Percentiles rank a stretch among this genome's conserved stretches.
Evolutionary conservation across 2,888 invertebrate genomes (phyloP).

Genomic region (Noctua janthina): DNA sequence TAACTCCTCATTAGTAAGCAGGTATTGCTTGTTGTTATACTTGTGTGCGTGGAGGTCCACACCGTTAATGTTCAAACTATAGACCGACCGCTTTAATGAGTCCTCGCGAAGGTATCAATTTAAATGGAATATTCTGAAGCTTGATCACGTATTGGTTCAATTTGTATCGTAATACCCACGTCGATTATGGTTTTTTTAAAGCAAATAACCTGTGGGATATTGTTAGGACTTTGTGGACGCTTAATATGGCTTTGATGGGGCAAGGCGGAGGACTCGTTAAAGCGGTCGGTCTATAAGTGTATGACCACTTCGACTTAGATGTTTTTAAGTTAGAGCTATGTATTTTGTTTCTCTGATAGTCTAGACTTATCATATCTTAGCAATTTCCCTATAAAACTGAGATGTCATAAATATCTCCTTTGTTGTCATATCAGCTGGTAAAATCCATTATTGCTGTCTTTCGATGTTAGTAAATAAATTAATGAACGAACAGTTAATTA

Average conservation of each 20-base stretch:
- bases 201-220: no score
- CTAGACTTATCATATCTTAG: neutral
- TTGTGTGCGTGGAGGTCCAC: neutral
- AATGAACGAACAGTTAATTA: constrained; percentile 19
- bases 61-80: neutral
- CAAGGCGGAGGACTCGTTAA: no score
- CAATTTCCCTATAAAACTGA: neutral
- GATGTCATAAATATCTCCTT: neutral
- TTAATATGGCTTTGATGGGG: no score
- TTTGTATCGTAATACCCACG: no score
- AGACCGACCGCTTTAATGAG: no score
- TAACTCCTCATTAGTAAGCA: neutral
- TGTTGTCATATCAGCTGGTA: constrained; percentile 3
- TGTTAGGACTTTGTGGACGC: no score
- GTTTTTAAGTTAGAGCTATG: neutral
- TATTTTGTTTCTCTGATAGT: neutral
- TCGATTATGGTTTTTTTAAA: no score
- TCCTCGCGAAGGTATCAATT: no score
- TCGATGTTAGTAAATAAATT: neutral
- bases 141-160: no score
- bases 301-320: no score
- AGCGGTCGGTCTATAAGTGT: no score
- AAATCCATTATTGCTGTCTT: constrained; percentile 10
- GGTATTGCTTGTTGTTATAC: neutral
- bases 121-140: no score